Conservation (phyloP, 2,797 vertebrate species). For the Allobates femoralis region DNA sequence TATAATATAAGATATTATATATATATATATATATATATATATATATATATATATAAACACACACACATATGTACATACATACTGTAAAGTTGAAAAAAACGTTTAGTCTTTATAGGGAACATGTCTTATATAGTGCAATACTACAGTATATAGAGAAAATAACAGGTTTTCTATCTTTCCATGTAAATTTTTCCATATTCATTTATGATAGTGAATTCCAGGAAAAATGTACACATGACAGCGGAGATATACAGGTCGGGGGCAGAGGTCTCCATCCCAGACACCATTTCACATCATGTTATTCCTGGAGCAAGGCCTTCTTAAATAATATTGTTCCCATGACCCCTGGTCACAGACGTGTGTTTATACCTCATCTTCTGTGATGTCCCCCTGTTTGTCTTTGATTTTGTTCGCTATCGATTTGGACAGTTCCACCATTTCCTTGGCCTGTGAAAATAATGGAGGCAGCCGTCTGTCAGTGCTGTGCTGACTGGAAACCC, state of each 20-base stretch:
- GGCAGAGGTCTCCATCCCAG: conserved; percentile 18
- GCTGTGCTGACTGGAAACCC: conserved; percentile 29
- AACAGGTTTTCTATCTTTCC: neutral
- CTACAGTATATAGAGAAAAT: too few relatives aligned
- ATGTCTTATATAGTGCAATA: too few relatives aligned
- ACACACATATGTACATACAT: too few relatives aligned
- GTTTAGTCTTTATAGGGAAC: too few relatives aligned
- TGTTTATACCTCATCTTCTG: conserved; percentile 91
- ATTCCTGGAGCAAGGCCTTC: conserved; percentile 22
- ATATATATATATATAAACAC: too few relatives aligned
- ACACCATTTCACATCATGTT: conserved; percentile 33
- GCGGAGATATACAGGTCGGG: neutral
- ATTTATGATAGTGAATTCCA: neutral
- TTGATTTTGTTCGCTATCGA: conserved; percentile 98
- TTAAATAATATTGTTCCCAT: conserved; percentile 1
- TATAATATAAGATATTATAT: too few relatives aligned
- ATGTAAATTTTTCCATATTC: neutral
- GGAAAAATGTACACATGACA: neutral
- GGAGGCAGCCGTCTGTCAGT: conserved; percentile 42
- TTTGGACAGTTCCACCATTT: conserved; percentile 98
- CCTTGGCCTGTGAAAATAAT: conserved; percentile 87
- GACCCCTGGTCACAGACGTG: neutral
- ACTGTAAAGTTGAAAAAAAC: too few relatives aligned
- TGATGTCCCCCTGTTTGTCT: conserved; percentile 97
- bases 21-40: too few relatives aligned